These are phyloP conservation scores for Penelope pileata DNA, from an alignment of 2,113 vertebrate species.

Conservation along the genomic window DNA sequence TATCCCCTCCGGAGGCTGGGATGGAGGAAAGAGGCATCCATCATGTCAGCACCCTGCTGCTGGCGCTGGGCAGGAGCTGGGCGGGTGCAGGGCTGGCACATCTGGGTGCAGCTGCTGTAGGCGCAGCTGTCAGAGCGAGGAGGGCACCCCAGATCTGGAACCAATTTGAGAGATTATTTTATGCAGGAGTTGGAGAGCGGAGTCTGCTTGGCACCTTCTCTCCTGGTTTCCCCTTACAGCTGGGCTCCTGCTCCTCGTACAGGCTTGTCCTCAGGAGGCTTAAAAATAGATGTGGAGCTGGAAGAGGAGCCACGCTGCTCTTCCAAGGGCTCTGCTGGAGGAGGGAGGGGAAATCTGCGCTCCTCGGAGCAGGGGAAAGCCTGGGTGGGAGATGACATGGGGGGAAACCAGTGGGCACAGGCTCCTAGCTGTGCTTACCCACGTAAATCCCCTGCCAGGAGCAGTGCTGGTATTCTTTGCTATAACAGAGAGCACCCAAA, in stretches of 20 bases:
- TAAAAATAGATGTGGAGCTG: constrained; percentile 20
- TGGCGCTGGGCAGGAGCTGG: no score
- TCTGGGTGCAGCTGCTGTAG: constrained; percentile 30
- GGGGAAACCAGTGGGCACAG: background rate
- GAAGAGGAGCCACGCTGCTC: background rate
- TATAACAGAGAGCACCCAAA: background rate
- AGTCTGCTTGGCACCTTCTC: constrained; percentile 32
- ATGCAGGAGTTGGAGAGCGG: background rate
- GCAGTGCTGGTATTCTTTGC: rapidly evolving
- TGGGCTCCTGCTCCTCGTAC: background rate
- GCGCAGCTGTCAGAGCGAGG: background rate
- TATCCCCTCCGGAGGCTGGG: background rate
- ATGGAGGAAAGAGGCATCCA: background rate
- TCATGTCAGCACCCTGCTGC: background rate
- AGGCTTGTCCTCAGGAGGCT: background rate
- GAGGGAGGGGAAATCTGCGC: background rate
- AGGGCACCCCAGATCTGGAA: constrained; percentile 36
- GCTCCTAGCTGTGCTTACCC: background rate
- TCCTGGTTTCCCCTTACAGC: constrained; percentile 23
- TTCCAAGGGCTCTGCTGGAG: background rate
- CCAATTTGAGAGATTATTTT: background rate
- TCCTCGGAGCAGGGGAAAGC: background rate
- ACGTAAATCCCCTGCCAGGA: background rate
- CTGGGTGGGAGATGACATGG: background rate
- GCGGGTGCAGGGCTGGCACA: background rate